Conservation (phyloP, 2,797 vertebrate genomes). For the Nannoperca obscura region DNA sequence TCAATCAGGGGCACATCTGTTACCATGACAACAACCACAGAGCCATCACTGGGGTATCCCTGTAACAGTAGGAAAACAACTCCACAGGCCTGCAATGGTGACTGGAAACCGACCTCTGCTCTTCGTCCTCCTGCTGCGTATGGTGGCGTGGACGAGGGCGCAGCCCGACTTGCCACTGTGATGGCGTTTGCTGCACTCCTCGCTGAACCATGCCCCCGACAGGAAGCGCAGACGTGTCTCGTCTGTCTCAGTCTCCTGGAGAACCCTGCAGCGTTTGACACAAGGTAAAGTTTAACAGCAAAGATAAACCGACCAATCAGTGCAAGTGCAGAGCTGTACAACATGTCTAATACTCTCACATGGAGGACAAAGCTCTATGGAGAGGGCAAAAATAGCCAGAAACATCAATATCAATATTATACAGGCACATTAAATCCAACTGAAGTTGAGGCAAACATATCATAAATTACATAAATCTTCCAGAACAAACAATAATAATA, state of each 20-base stretch:
- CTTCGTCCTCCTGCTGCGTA: conserved; percentile 87
- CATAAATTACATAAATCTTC: too few relatives aligned
- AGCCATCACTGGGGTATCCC: conserved; percentile 54
- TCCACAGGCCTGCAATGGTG: too few relatives aligned
- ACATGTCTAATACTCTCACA: too few relatives aligned
- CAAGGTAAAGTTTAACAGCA: conserved; percentile 12
- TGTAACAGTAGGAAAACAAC: background rate
- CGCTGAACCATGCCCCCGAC: conserved; percentile 93
- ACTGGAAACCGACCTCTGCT: conserved; percentile 82
- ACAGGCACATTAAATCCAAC: too few relatives aligned
- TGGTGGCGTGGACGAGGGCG: conserved; percentile 91
- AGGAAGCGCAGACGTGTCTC: conserved; percentile 83
- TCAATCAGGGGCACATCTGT: conserved; percentile 72
- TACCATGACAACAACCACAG: conserved; percentile 65
- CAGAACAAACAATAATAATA: too few relatives aligned
- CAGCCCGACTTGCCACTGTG: conserved; percentile 75
- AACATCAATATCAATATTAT: too few relatives aligned
- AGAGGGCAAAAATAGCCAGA: too few relatives aligned
- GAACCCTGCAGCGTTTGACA: conserved; percentile 80
- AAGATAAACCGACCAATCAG: too few relatives aligned
- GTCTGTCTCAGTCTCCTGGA: conserved; percentile 86
- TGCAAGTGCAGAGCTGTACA: too few relatives aligned
- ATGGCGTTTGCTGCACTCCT: conserved; percentile 88
- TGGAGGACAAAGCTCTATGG: too few relatives aligned
- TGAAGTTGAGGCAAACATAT: too few relatives aligned